Percentiles rank a stretch among this genome's conserved stretches.
phyloP scores from a whole-genome alignment of 2,888 invertebrate genomes.

The Hetaerina titia region DNA sequence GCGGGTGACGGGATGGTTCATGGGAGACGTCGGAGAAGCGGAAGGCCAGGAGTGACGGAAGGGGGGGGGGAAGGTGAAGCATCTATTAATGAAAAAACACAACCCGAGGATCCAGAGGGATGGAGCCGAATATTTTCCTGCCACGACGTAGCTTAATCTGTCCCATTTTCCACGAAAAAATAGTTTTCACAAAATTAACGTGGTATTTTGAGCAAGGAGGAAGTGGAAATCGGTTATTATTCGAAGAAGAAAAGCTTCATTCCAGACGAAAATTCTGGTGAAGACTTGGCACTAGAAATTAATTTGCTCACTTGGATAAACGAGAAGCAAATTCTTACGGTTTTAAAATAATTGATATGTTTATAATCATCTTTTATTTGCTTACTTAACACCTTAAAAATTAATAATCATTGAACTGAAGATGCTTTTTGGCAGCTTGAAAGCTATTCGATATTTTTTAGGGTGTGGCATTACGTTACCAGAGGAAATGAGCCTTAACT shows the following conservation, averaged over 20 bases:
- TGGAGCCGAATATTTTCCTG: neutral
- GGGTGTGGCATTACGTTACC: too few relatives aligned
- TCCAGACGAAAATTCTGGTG: neutral
- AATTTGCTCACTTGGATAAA: too few relatives aligned
- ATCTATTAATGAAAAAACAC: neutral
- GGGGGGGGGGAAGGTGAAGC: neutral
- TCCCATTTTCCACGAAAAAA: neutral
- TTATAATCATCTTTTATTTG: too few relatives aligned
- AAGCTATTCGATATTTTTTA: too few relatives aligned
- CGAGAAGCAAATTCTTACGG: too few relatives aligned
- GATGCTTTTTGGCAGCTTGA: too few relatives aligned
- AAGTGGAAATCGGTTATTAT: neutral
- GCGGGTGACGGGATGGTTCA: neutral
- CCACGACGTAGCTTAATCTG: neutral
- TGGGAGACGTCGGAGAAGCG: neutral
- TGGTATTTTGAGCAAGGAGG: neutral
- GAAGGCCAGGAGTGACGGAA: neutral
- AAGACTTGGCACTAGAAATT: too few relatives aligned
- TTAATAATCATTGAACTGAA: too few relatives aligned
- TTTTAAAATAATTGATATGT: too few relatives aligned
- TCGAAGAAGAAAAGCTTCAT: neutral
- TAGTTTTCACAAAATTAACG: neutral
- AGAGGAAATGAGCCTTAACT: too few relatives aligned
- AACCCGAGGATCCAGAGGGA: neutral
- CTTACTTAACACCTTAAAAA: too few relatives aligned